A percentile compares a stretch with the other conserved stretches of the same genome.
Conservation (phyloP, 2,797 vertebrate genomes). For the Tapera naevia region DNA sequence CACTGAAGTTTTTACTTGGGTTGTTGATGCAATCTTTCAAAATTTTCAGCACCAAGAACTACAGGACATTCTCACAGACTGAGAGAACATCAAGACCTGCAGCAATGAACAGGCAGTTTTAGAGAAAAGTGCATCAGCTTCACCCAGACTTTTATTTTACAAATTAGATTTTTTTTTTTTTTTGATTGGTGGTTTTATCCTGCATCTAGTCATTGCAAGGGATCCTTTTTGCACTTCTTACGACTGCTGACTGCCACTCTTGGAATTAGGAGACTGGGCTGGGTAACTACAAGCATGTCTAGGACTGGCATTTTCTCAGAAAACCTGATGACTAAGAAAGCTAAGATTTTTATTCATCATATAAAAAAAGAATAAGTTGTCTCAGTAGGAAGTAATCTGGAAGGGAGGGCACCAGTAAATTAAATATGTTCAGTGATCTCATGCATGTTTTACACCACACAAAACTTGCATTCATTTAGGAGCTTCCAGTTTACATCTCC, state of each 20-base stretch:
- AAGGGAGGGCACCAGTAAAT: neutral
- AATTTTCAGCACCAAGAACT: neutral
- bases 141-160: neutral
- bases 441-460: neutral
- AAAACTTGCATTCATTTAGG: neutral
- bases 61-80: neutral
- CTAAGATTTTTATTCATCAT: neutral
- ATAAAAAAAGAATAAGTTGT: neutral
- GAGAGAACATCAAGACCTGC: neutral
- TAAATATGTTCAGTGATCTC: neutral
- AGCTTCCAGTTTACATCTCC: neutral
- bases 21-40: neutral
- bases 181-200: neutral
- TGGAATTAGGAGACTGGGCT: neutral
- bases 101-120: neutral
- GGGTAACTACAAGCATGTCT: neutral
- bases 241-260: neutral
- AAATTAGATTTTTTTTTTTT: neutral
- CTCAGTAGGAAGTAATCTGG: neutral
- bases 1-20: neutral
- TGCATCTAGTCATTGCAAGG: neutral
- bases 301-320: too few species aligned
- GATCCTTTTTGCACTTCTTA: too few species aligned
- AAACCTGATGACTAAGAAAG: neutral
- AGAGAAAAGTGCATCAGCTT: too few species aligned